Evolutionary conservation across 2,797 vertebrate genomes (phyloP).

Genomic region (Lerista edwardsae): DNA sequence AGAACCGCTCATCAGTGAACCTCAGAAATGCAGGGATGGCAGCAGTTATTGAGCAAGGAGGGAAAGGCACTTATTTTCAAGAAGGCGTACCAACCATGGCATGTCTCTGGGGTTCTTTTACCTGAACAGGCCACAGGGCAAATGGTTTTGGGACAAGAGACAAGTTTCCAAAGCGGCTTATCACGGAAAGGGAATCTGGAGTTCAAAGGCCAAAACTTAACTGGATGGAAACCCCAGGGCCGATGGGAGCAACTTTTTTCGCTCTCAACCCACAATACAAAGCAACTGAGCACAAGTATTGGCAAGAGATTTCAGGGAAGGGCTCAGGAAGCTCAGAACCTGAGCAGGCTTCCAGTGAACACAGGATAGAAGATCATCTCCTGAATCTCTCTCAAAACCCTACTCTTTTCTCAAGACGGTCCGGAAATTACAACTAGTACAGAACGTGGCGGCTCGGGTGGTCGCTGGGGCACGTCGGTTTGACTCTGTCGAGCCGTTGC

Average conservation of each 20-base stretch:
- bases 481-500: too few species aligned
- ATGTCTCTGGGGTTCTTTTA: too few species aligned
- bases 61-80: neutral
- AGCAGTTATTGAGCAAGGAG: neutral
- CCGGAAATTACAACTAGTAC: too few species aligned
- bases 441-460: too few species aligned
- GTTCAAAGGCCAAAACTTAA: neutral
- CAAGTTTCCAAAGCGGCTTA: neutral
- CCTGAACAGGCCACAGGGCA: neutral
- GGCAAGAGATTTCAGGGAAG: neutral
- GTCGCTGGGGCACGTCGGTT: too few species aligned
- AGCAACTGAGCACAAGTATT: neutral
- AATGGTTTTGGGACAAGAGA: neutral
- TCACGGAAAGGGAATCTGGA: too few species aligned
- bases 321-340: neutral
- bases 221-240: neutral
- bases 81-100: neutral
- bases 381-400: neutral
- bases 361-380: neutral
- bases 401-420: neutral
- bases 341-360: neutral
- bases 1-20: too few species aligned
- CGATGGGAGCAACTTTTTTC: neutral
- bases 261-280: neutral
- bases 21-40: neutral